Base-by-base conservation (phyloP, 2,113 vertebrate genomes). In the Nesoenas mayeri region DNA sequence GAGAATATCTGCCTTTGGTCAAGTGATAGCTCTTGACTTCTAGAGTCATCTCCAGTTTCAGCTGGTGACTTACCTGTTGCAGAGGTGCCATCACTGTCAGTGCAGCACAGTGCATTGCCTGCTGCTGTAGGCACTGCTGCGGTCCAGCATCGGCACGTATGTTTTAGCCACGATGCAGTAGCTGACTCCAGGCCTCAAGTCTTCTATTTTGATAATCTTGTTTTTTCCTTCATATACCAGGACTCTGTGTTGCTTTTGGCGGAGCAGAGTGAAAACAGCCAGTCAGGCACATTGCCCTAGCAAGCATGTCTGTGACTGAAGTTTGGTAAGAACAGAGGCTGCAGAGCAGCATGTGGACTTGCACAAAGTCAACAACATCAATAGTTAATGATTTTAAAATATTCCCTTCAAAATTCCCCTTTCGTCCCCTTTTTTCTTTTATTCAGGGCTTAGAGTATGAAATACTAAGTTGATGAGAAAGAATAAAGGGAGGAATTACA, bases 161-260 rank as follows among this genome's bases (percentile, higher is more conserved):
- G 53, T 87, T 79, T 96, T 97, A 22, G 97, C 97, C 61, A 75
- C 15, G 1, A 97, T 0, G 29, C 98, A 98, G 91, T 97, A 97
- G 56, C 84, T 87, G 58, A 95, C 60, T 56, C 48, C 89, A 5
- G 79, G 83, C 38, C 58, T 81, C 81, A 97, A 32, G 42, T 83
- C 79, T 95, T 95, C 48, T 62, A 98, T 91, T 94, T 96, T 69
- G 72, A 97, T 64, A 34, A 92, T 12, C 47, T 94, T 97, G 12
- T 77, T 66, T 56, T 85, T 54, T 48, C 98, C 98, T 97, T 98
- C 97, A 2, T 98, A 97, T 4, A 96, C 89, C 80, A 93, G 88
- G 58, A 38, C 54, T 60, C 91, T 97, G 78, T 88, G 77, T 75
- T 97, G 97, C 98, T 98, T 62, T 29, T 77, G 47, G 36, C 0